phyloP scores from a whole-genome alignment of 2,797 vertebrate genomes.

The Sebastes miniatus region DNA sequence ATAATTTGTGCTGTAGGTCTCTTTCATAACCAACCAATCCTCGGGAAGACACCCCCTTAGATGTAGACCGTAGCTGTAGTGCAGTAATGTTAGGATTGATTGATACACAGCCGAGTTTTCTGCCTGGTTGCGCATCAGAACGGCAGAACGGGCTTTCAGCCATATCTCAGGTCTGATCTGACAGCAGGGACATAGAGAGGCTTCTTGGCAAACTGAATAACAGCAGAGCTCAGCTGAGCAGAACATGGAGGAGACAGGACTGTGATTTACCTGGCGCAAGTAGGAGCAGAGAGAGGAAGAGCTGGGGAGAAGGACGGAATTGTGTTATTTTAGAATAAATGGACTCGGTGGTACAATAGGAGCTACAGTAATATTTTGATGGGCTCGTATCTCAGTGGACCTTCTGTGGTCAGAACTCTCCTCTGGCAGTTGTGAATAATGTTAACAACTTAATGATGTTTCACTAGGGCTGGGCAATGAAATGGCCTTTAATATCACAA shows the following conservation, averaged over 20 bases:
- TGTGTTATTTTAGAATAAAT: slow-evolving; percentile 19
- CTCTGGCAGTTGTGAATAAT: not conserved
- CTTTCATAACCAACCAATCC: not conserved
- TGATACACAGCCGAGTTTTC: slow-evolving; percentile 60
- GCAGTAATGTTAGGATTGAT: slow-evolving; percentile 52
- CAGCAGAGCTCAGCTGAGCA: slow-evolving; percentile 63
- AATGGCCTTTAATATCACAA: not conserved
- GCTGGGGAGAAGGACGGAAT: not conserved
- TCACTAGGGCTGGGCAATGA: not conserved
- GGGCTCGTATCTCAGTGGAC: not conserved
- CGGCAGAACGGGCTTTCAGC: slow-evolving; percentile 25
- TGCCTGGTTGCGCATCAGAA: slow-evolving; percentile 59
- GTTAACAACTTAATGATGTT: not conserved
- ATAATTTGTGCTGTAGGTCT: not conserved
- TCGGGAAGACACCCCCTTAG: slow-evolving; percentile 13
- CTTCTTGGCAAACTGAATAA: slow-evolving; percentile 51
- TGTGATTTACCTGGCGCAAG: slow-evolving; percentile 51
- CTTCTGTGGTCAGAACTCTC: not conserved
- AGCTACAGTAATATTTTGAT: slow-evolving; percentile 7
- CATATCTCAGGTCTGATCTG: slow-evolving; percentile 62
- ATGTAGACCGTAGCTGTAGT: slow-evolving; percentile 24
- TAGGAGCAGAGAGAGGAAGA: slow-evolving; percentile 13
- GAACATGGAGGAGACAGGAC: slow-evolving; percentile 47
- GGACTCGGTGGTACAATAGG: not conserved
- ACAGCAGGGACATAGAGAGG: slow-evolving; percentile 59